phyloP scores from a whole-genome alignment of 2,113 vertebrate species.

The Platycercus adscitus region DNA sequence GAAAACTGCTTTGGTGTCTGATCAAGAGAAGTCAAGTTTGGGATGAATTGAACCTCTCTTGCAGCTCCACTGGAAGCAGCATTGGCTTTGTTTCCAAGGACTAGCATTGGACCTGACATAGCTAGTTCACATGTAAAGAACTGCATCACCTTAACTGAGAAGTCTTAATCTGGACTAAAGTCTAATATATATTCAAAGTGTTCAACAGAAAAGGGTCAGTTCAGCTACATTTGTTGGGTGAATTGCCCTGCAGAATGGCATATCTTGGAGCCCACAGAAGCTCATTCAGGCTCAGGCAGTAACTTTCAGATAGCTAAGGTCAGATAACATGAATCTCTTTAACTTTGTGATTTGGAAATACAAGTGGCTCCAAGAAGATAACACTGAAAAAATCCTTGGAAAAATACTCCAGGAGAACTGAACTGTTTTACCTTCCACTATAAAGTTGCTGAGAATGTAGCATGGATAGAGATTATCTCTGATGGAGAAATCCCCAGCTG shows the following conservation, averaged over 20 bases:
- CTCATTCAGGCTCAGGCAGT: background rate
- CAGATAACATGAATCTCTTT: background rate
- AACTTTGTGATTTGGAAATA: background rate
- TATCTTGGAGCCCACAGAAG: background rate
- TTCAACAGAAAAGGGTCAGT: background rate
- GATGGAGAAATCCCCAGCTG: background rate
- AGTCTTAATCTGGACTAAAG: background rate
- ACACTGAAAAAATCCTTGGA: background rate
- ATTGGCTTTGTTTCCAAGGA: background rate
- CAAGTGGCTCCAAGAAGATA: background rate
- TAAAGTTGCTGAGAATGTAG: background rate
- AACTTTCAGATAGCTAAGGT: background rate
- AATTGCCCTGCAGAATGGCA: background rate
- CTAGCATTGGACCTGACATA: background rate
- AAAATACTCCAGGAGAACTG: background rate
- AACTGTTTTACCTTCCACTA: background rate
- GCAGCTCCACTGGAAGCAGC: background rate
- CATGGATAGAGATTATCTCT: background rate
- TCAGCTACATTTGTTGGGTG: background rate
- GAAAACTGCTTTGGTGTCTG: background rate
- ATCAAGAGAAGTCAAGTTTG: background rate
- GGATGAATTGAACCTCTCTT: background rate
- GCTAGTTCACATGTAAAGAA: background rate
- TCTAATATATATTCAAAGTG: background rate
- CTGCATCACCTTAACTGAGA: background rate